phyloP scores from a whole-genome alignment of 2,888 invertebrate species.

The Drosophila imparisetae region DNA sequence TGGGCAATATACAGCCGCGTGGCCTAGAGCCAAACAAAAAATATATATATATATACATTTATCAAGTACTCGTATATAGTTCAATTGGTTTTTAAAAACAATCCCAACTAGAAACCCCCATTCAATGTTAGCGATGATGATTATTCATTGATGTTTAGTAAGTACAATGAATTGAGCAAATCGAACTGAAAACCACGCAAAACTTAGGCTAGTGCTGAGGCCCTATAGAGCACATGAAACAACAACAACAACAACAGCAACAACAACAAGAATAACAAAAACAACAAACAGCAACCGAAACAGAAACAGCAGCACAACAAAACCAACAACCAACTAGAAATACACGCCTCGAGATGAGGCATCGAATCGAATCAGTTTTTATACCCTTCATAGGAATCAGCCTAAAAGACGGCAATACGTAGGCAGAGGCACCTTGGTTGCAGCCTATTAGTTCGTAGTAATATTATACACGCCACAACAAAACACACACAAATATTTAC shows the following conservation, averaged over 20 bases:
- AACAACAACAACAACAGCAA: conserved; percentile 27
- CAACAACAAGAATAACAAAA: conserved; percentile 26
- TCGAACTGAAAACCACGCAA: conserved; percentile 14
- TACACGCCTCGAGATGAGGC: conserved; percentile 24
- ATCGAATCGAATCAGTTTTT: conserved; percentile 62
- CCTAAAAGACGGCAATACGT: conserved; percentile 45
- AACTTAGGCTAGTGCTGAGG: conserved; percentile 68
- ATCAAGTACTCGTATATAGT: conserved; percentile 37
- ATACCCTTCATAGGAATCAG: conserved; percentile 68
- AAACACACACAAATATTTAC: conserved; percentile 19
- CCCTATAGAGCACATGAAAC: conserved; percentile 65
- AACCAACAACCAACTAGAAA: conserved; percentile 17
- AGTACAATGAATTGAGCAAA: conserved; percentile 50
- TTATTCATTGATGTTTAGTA: conserved; percentile 66
- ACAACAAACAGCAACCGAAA: conserved; percentile 28
- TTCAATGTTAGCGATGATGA: conserved; percentile 30
- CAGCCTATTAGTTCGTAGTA: conserved; percentile 9
- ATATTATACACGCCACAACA: conserved; percentile 11
- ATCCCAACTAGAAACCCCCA: conserved; percentile 17
- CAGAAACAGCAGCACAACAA: conserved; percentile 10
- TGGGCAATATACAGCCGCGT: conserved; percentile 44
- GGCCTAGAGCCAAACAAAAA: conserved; percentile 25
- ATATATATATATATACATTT: conserved; percentile 3
- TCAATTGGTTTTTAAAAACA: conserved; percentile 29
- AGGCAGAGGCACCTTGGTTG: conserved; percentile 43